Percentiles rank a stretch among this genome's conserved stretches.
phyloP scores from a whole-genome alignment of 2,113 vertebrate species.

The Poeciliopsis prolifica region DNA sequence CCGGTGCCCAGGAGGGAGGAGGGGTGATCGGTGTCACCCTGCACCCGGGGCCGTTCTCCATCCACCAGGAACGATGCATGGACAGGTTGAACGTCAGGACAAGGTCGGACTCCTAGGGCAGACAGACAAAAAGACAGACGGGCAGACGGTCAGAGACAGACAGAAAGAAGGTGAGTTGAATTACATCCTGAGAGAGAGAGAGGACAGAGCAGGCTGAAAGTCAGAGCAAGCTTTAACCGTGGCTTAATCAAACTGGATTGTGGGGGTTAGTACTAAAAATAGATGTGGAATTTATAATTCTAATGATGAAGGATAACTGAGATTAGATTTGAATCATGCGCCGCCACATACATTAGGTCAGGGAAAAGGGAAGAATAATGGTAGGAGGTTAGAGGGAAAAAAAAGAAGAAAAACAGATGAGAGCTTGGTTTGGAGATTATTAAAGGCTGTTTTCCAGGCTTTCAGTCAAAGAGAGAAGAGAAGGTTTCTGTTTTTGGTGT shows the following conservation, averaged over 20 bases:
- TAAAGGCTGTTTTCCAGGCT: background rate
- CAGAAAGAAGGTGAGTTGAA: slow-evolving; percentile 32
- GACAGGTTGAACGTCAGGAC: slow-evolving; percentile 99
- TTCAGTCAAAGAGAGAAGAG: slow-evolving; percentile 1
- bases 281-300: slow-evolving; percentile 32
- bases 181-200: slow-evolving; percentile 30
- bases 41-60: slow-evolving; percentile 98
- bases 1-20: slow-evolving; percentile 96
- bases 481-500: slow-evolving; percentile 12
- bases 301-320: slow-evolving; percentile 30
- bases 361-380: background rate
- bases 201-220: slow-evolving; percentile 12
- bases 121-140: slow-evolving; percentile 13
- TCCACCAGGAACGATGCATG: slow-evolving; percentile 99
- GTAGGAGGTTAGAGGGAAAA: background rate
- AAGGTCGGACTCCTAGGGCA: slow-evolving; percentile 92
- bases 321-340: slow-evolving; percentile 48
- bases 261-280: slow-evolving; percentile 41
- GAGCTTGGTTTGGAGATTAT: background rate
- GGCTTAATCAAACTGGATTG: slow-evolving; percentile 47
- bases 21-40: slow-evolving; percentile 94
- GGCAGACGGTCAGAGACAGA: slow-evolving; percentile 5
- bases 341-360: slow-evolving; percentile 3
- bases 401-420: background rate
- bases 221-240: slow-evolving; percentile 13